Evolutionary conservation across 2,113 vertebrate species (phyloP).

Genomic region (Stigmatopora argus): DNA sequence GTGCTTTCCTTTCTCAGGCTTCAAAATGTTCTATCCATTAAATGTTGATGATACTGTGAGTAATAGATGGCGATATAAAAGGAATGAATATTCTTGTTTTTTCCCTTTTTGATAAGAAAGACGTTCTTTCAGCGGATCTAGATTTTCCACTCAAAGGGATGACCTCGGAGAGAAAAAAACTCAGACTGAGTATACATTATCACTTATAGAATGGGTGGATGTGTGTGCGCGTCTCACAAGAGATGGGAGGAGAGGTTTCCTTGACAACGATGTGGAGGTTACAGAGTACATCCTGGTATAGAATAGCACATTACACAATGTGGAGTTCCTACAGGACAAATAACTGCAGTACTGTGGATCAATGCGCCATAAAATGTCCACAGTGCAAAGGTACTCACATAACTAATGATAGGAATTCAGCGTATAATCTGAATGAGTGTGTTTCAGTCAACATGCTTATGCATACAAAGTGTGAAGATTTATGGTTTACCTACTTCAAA

Average conservation of each 20-base stretch:
- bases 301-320: constrained; percentile 17
- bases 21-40: neutral
- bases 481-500: neutral
- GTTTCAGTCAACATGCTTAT: too few species aligned
- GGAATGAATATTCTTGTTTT: neutral
- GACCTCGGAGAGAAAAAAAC: neutral
- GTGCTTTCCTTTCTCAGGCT: neutral
- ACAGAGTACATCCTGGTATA: constrained; percentile 26
- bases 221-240: neutral
- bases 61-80: neutral
- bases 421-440: too few species aligned
- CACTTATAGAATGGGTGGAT: neutral
- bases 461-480: neutral
- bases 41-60: neutral
- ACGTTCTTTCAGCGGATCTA: neutral
- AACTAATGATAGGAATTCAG: neutral
- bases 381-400: neutral
- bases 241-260: constrained; percentile 38
- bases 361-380: neutral
- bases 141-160: neutral
- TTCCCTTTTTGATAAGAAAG: neutral
- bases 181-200: neutral
- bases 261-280: constrained; percentile 41
- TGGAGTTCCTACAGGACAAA: neutral
- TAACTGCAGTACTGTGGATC: neutral